These are phyloP conservation scores for Leucophenga maculata DNA, from an alignment of 2,888 invertebrate genomes.

Conservation along the genomic window DNA sequence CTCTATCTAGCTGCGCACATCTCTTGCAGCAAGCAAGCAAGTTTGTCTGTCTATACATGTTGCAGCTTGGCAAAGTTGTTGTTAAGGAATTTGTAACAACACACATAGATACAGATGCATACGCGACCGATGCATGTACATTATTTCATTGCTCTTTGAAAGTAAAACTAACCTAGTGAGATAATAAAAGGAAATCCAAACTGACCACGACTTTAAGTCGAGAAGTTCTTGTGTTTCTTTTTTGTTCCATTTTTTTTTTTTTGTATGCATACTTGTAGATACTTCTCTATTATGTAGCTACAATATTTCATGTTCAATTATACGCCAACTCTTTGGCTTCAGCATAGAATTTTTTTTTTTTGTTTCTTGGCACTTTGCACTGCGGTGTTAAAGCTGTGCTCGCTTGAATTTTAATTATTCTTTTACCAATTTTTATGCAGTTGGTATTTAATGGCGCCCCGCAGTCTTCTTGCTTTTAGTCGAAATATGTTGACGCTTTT, in stretches of 20 bases:
- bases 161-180: constrained; percentile 19
- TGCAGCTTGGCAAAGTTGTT: too few relatives aligned
- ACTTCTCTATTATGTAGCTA: too few relatives aligned
- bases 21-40: too few relatives aligned
- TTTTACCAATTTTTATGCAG: too few relatives aligned
- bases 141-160: constrained; percentile 1
- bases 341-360: not conserved
- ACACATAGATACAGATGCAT: too few relatives aligned
- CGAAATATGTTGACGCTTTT: not conserved
- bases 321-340: too few relatives aligned
- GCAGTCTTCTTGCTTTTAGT: not conserved
- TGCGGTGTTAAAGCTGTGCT: constrained; percentile 7
- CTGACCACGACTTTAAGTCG: constrained; percentile 2
- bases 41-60: too few relatives aligned
- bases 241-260: not conserved
- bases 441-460: constrained; percentile 2
- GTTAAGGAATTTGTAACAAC: too few relatives aligned
- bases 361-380: not conserved
- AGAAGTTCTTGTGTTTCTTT: not conserved
- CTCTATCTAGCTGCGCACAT: too few relatives aligned
- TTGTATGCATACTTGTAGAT: not conserved
- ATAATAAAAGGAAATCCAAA: constrained; percentile 1
- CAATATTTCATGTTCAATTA: too few relatives aligned
- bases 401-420: constrained; percentile 4
- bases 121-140: too few relatives aligned